Evolutionary conservation across 1,140 invertebrate species (phyloP), one percentile per base, ranked within the genome.

Genomic region (Pseudomyrmex flavicornis): DNA sequence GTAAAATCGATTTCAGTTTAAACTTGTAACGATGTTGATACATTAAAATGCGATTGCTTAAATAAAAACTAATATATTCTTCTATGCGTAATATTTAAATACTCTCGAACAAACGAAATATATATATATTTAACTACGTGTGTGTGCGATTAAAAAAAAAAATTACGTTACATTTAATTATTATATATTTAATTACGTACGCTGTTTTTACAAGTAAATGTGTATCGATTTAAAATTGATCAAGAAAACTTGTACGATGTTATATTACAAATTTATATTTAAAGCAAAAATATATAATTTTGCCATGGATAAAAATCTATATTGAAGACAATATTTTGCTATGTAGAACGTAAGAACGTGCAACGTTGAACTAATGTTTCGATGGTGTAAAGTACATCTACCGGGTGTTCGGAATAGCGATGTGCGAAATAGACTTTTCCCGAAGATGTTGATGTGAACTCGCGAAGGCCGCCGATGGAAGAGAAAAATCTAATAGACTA

Each of bases 401-500:
- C 84, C 73, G 68, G 68, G n/a, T 74, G 63, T 68, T 66, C 70
- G 48, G 61, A 59, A 59, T 84, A 72, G 82, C 86, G 72, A 88
- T 88, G 54, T 86, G 50, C 70, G 26, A 66, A 85, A 89, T 89
- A 82, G 77, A 85, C 86, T 89, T 84, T 82, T 80, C 35, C 62
- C 52, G 66, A 65, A 65, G 62, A 56, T 77, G 80, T 61, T 86
- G 86, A 82, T 56, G 77, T 54, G 68, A 88, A 82, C 76, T 84
- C 69, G 84, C 76, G 54, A 72, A 83, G 83, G 73, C 74, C 82
- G 74, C 59, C 83, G 77, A 44, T 66, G 86, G 82, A 88, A 88
- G 86, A 91, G 91, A 93, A 93, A 93, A 93, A 93, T 93, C 92
- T 93, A 93, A 93, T 93, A 93, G 90, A 93, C 91, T 84, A 84